Evolutionary conservation across 2,113 vertebrate genomes (phyloP), one percentile per base, ranked within the genome.

Genomic region (Cyanoderma ruficeps): DNA sequence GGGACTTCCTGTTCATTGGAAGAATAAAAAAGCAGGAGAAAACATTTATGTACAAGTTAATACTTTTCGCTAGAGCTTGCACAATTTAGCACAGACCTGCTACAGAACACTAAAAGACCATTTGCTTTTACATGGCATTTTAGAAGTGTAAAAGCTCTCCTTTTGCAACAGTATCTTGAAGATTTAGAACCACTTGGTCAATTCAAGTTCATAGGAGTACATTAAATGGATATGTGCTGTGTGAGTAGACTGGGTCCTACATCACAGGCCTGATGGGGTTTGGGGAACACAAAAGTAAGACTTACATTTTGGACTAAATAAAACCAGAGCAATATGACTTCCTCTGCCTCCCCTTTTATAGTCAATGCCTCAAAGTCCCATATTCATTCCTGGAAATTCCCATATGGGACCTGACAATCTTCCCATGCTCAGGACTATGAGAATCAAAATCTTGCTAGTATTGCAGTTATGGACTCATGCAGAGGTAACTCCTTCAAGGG

Each of bases 31-130:
- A 49, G 13, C 61, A 85, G 72, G 55, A 42, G 42, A 60, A 94
- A 87, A 82, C 20, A 90, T 72, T 90, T 79, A 95, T 55, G 46
- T 90, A 83, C 79, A 77, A 60, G 44, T 60, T 88, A 93, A 85
- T 92, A 55, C 15, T 53, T 94, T 83, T 83, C 83, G 57, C 63
- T 83, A 41, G 35, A 60, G 22, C 56, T 78, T 76, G 31, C 56
- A 76, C 22, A 49, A 28, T 76, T 93, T 76, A 86, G 53, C 47
- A 41, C 13, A 88, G 55, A 57, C 41, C 18, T 59, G 35, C 47
- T 67, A 41, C 19, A 57, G 33, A 68, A 72, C 50, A 57, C 68
- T 57, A 53, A 75, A 93, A 91, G 56, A 77, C 35, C 28, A 82
- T 81, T 77, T 81, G 80, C 33, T 91, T 92, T 93, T 70, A 68